Evolutionary conservation across 2,113 vertebrate genomes (phyloP).

Genomic region (rabbit (Oryctolagus cuniculus)): DNA sequence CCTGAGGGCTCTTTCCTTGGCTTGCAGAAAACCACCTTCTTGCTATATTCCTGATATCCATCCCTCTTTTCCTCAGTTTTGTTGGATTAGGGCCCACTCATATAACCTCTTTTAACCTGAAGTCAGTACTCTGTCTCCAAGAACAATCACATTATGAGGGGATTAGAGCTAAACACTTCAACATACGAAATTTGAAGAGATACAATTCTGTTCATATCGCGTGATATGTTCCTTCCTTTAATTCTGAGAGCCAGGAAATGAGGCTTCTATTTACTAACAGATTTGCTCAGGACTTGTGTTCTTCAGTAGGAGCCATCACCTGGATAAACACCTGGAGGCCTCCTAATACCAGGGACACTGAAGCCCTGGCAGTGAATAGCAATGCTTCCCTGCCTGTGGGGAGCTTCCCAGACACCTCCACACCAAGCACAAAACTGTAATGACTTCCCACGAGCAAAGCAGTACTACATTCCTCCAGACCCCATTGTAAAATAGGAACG

Average conservation of each 20-base stretch:
- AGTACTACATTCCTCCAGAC: background rate
- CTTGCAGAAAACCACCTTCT: background rate
- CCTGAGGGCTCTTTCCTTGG: background rate
- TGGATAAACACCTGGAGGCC: background rate
- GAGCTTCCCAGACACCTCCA: rapidly evolving
- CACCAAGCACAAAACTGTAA: background rate
- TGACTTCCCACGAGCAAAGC: background rate
- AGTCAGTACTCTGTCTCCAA: background rate
- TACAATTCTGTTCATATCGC: background rate
- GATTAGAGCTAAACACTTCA: background rate
- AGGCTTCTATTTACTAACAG: background rate
- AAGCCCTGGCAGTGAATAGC: rapidly evolving
- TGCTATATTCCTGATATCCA: background rate
- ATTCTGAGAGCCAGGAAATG: background rate
- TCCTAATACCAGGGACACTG: background rate
- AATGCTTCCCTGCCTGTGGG: background rate
- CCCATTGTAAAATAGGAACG: background rate
- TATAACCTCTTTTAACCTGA: background rate
- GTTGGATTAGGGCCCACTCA: background rate
- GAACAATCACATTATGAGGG: background rate
- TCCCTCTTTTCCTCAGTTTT: background rate
- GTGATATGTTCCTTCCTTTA: background rate
- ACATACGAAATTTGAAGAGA: background rate
- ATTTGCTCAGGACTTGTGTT: background rate
- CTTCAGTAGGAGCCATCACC: background rate